These are phyloP conservation scores for Saccostrea echinata DNA, from an alignment of 1,140 invertebrate genomes.

Conservation along the genomic window DNA sequence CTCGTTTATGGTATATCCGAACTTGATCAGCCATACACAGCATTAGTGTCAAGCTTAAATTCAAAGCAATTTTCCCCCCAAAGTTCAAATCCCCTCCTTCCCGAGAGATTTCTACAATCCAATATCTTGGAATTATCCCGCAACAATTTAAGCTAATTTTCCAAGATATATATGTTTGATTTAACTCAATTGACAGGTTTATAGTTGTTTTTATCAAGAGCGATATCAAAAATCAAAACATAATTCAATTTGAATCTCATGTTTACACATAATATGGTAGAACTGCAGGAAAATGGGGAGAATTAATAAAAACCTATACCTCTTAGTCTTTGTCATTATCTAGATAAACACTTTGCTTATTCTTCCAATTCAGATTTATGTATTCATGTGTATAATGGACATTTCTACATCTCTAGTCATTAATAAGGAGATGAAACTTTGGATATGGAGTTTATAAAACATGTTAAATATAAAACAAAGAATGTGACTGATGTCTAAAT, in stretches of 20 bases:
- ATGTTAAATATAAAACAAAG: no score
- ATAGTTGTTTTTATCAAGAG: neutral
- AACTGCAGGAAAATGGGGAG: no score
- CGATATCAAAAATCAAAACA: neutral
- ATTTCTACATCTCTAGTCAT: no score
- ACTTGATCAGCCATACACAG: neutral
- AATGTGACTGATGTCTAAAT: no score
- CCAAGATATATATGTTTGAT: neutral
- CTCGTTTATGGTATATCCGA: slow-evolving; percentile 12
- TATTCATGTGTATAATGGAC: no score
- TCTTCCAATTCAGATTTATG: no score
- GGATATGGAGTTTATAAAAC: no score
- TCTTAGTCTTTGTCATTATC: no score
- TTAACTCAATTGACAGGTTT: neutral
- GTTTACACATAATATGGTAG: neutral
- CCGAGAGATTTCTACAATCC: neutral
- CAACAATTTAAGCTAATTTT: slow-evolving; percentile 8
- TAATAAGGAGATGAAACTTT: no score
- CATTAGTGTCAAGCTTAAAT: slow-evolving; percentile 2
- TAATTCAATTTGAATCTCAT: neutral
- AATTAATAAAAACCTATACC: no score
- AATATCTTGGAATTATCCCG: neutral
- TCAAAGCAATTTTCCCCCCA: neutral
- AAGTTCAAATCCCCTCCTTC: neutral
- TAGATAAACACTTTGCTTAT: no score